Conservation (phyloP, 2,888 invertebrate genomes). For the Nomada lathburiana region DNA sequence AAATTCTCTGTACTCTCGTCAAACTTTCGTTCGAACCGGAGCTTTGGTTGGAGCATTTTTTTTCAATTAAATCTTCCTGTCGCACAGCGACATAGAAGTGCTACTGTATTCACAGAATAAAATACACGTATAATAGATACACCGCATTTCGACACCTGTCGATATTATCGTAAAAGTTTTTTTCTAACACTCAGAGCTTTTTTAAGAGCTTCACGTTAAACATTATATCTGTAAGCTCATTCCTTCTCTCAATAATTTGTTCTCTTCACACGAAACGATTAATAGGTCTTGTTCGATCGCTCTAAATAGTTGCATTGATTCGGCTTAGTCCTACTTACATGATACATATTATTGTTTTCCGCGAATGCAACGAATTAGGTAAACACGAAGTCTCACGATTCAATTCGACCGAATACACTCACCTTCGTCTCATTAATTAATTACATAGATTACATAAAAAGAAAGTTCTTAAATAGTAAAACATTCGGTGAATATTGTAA, state of each 20-base stretch:
- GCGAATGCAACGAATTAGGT: slow-evolving; percentile 72
- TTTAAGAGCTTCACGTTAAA: slow-evolving; percentile 58
- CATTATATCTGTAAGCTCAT: slow-evolving; percentile 66
- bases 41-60: slow-evolving; percentile 69
- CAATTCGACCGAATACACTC: slow-evolving; percentile 42
- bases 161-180: slow-evolving; percentile 70
- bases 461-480: slow-evolving; percentile 13
- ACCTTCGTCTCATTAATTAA: not conserved
- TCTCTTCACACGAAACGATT: slow-evolving; percentile 57
- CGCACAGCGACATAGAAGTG: slow-evolving; percentile 73
- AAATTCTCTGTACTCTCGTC: slow-evolving; percentile 58
- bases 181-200: slow-evolving; percentile 64
- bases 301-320: slow-evolving; percentile 74
- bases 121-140: slow-evolving; percentile 72
- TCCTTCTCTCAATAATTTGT: slow-evolving; percentile 47
- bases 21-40: slow-evolving; percentile 63
- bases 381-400: slow-evolving; percentile 72
- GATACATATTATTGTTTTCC: slow-evolving; percentile 66
- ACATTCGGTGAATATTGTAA: slow-evolving; percentile 14
- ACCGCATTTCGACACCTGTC: slow-evolving; percentile 68
- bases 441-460: slow-evolving; percentile 21
- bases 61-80: slow-evolving; percentile 66
- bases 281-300: slow-evolving; percentile 58
- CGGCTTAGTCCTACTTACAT: slow-evolving; percentile 71
- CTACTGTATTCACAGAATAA: slow-evolving; percentile 74